Percentiles rank a stretch among this genome's conserved stretches.
Evolutionary conservation across 2,797 vertebrate genomes (phyloP).

Genomic region (Tokudaia muenninki): DNA sequence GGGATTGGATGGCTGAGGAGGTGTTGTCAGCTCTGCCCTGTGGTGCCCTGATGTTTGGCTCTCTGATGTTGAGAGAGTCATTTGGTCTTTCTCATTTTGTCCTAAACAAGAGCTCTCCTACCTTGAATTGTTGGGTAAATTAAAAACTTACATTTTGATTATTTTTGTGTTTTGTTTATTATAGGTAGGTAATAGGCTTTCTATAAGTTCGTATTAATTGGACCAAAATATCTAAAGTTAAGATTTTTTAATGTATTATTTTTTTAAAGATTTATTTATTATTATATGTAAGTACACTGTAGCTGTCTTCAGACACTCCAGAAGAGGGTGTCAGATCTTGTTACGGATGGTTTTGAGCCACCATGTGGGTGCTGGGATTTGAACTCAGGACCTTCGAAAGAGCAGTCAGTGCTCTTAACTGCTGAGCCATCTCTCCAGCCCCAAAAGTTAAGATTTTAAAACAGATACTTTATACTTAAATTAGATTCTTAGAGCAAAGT

Average conservation of each 20-base stretch:
- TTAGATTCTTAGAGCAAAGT: conserved; percentile 14
- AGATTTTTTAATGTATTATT: not conserved
- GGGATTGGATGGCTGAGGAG: not conserved
- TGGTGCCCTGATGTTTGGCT: not conserved
- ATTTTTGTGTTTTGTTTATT: conserved; percentile 18
- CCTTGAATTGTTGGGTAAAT: conserved; percentile 39
- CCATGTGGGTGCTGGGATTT: too few relatives aligned
- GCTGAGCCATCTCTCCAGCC: too few relatives aligned
- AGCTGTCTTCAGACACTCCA: too few relatives aligned
- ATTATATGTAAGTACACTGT: too few relatives aligned
- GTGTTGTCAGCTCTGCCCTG: not conserved
- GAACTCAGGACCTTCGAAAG: too few relatives aligned
- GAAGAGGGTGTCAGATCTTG: too few relatives aligned
- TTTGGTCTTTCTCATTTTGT: conserved; percentile 37
- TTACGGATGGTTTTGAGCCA: too few relatives aligned
- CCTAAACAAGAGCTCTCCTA: conserved; percentile 2
- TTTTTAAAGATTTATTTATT: too few relatives aligned
- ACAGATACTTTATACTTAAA: not conserved
- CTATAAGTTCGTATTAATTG: not conserved
- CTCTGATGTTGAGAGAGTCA: conserved; percentile 37
- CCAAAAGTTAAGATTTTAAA: conserved; percentile 62
- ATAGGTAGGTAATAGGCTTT: conserved; percentile 9
- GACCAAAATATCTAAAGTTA: conserved; percentile 35
- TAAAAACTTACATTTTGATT: conserved; percentile 60
- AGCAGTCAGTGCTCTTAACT: too few relatives aligned